Conservation (phyloP, 1,140 invertebrate genomes). For the Lepidostoma basale region DNA sequence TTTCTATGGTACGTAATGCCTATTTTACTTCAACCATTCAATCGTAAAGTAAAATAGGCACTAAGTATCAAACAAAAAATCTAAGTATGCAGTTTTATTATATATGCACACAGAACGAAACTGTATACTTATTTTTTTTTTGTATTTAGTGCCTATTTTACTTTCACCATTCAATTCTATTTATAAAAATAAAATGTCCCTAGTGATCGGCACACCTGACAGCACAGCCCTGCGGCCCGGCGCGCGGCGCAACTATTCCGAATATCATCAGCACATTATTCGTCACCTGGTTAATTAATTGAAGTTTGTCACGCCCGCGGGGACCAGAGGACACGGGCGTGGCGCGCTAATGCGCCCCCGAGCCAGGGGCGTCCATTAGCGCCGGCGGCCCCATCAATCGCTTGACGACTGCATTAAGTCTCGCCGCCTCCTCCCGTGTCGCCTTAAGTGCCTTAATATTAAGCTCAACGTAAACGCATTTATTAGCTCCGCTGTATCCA, state of each 20-base stretch:
- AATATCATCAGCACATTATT: conserved; percentile 22
- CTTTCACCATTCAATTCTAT: too few species aligned
- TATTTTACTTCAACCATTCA: too few species aligned
- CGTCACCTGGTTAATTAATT: conserved; percentile 40
- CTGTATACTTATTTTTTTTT: too few species aligned
- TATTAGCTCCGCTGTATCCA: conserved; percentile 26
- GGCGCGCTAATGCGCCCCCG: conserved; percentile 5
- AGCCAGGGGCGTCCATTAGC: conserved; percentile 41
- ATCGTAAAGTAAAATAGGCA: too few species aligned
- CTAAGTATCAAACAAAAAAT: too few species aligned
- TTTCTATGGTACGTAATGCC: too few species aligned
- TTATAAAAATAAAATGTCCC: too few species aligned
- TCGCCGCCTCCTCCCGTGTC: conserved; percentile 23
- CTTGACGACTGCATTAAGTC: conserved; percentile 45
- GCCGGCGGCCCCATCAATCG: conserved; percentile 33
- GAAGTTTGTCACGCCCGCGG: conserved; percentile 34
- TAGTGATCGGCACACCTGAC: too few species aligned
- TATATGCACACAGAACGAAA: too few species aligned
- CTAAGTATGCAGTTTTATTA: too few species aligned
- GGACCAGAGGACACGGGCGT: not conserved
- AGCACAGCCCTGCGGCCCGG: not conserved
- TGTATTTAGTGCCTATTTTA: too few species aligned
- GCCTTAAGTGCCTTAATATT: conserved; percentile 30
- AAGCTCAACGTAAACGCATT: conserved; percentile 23
- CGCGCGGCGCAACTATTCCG: not conserved